Base-by-base conservation (phyloP, 1,140 invertebrate genomes). In the Cydia amplana region DNA sequence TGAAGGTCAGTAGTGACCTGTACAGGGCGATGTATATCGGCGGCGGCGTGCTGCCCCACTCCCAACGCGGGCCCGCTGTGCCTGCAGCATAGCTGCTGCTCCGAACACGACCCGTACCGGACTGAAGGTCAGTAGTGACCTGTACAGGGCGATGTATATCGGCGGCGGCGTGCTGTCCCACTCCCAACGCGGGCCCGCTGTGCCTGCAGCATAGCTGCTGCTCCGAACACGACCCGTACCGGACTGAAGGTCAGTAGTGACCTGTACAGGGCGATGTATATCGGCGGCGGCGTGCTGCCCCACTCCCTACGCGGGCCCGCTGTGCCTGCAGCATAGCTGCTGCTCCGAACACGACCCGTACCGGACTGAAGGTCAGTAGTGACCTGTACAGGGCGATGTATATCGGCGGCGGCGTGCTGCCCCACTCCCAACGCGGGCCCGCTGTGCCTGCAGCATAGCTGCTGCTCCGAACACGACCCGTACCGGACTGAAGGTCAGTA, bases 141-240 rank as follows among this genome's bases (percentile, higher is more conserved):
- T 76, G n/a, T 40, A 40, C 36, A 40, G 36, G 36, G 36, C 36
- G 36, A 7, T 40, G 90, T 73, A 83, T 92, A 12, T 78, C 89
- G 75, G 80, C 83, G n/a, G 86, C 32, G 32, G 32, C 88, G 23
- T 92, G 90, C 74, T 40, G 36, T 2, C 36, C 36, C 36, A 40
- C 36, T 40, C 36, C 36, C 9, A 40, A 40, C 23, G 12, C 18
- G 18, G 63, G 12, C 9, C 63, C 84, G 36, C 82, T 89, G 43
- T 91, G 90, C 73, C 79, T 77, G 7, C 88, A 91, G 78, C 89
- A 85, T 5, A 75, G 84, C 46, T 92, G 90, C 83, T 92, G 90
- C 79, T 76, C 83, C 65, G 87, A 90, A 74, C 83, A 88, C 49
- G 80, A 82, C 7, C 63, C 77, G 0, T 86, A 84, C 5, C 46